Conservation (phyloP, 2,113 vertebrate species). For the Recurvirostra avosetta region DNA sequence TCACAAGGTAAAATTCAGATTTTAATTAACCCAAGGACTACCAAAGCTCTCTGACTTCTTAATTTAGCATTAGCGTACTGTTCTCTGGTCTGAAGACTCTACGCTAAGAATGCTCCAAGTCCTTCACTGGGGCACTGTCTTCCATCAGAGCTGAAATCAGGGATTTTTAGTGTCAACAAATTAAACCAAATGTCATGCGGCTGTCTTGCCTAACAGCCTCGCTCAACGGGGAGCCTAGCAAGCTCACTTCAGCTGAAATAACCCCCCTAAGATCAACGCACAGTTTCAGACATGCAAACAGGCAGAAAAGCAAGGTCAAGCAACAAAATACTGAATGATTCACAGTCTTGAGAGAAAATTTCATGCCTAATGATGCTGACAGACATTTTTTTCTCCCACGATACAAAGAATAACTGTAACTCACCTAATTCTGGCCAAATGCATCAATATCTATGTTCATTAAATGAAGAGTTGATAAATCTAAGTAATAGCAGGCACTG, state of each 20-base stretch:
- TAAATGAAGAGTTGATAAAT: neutral
- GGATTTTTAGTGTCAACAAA: slow-evolving; percentile 42
- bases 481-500: neutral
- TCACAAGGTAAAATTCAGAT: neutral
- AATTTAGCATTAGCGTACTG: neutral
- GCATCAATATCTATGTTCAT: neutral
- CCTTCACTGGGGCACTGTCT: neutral
- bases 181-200: slow-evolving; percentile 49
- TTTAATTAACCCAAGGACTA: neutral
- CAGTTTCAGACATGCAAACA: neutral
- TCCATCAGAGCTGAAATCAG: slow-evolving; percentile 16
- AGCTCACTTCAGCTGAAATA: slow-evolving; percentile 28
- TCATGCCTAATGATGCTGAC: neutral
- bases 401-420: neutral
- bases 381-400: neutral
- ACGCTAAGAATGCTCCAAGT: neutral
- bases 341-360: neutral
- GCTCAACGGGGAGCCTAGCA: neutral
- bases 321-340: neutral
- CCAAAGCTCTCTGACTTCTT: neutral
- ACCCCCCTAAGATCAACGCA: neutral
- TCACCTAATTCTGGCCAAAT: neutral
- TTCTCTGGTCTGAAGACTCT: neutral
- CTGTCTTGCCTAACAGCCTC: slow-evolving; percentile 21
- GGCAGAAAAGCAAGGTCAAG: slow-evolving; percentile 15